Evolutionary conservation across 1,140 invertebrate genomes (phyloP), one percentile per base, ranked within the genome.

Genomic region (Hetaerina americana): DNA sequence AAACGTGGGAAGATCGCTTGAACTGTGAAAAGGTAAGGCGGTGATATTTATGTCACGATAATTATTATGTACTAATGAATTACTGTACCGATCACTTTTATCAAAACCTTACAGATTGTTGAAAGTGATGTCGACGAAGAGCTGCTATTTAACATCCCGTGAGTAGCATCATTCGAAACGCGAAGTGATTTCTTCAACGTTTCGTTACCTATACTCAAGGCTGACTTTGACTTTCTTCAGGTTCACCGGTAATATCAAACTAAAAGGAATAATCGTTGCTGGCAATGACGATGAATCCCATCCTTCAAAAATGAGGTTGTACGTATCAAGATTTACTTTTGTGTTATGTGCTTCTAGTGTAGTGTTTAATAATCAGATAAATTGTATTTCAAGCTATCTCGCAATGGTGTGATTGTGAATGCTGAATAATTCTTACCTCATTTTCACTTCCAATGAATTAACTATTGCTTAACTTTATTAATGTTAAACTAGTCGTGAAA

Each of bases 61-160:
- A n/a, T 57, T 22, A 57, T 57, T 57, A 12, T 57, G 49, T 12
- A 12, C 49, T 57, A n/a, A n/a, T n/a, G n/a, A n/a, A n/a, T n/a
- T n/a, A n/a, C n/a, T n/a, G n/a, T n/a, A n/a, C n/a, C n/a, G n/a
- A n/a, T 70, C 18, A 40, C n/a, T 31, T 40, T 49, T 26, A 29
- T 75, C 75, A 75, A 74, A 76, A 76, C 76, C 73, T 84, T 83
- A 24, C 79, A 97, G 92, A 95, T 84, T 87, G 96, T 98, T 0
- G 90, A 97, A 83, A 97, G 95, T 84, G 95, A 97, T 86, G 89
- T 87, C 12, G 96, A 98, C 85, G 91, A 94, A 81, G 96, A 98
- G 83, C 82, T 98, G 5, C 81, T 98, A 0, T 95, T 98, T 78
- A 97, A 97, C 81, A 94, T 98, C 77, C 95, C 95, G 87, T 90